Evolutionary conservation across 2,113 vertebrate genomes (phyloP), one percentile per base, ranked within the genome.

Genomic region (Rhinopomastus cyanomelas): DNA sequence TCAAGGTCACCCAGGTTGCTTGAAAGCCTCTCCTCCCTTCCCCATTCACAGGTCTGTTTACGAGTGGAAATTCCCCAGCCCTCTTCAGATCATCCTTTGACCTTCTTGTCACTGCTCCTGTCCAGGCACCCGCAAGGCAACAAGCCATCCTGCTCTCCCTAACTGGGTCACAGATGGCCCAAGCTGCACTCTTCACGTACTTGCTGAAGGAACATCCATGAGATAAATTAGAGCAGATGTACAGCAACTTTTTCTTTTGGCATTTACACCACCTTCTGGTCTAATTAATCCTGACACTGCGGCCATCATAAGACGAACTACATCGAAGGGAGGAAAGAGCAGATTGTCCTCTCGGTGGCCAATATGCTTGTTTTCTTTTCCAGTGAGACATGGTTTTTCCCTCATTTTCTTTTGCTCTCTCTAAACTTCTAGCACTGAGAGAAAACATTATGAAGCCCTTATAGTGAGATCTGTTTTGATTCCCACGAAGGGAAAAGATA

Each of bases 111-210:
- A 72, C 87, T 59, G 25, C 84, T 93, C 39, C 46, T 65, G 56
- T 71, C 78, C 57, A 39, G 92, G 94, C 85, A 94, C 89, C 92
- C 42, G 7, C 91, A 83, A 93, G 95, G 94, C 93, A 92, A 44
- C 49, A 46, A 81, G 64, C 42, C 56, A 2, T 92, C 92, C 92
- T 93, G 88, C 81, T 96, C 93, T 44, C 61, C 77, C 72, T 97
- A 97, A 97, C 68, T 97, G 96, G 97, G 96, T 96, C 97, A 97
- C 97, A 98, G 97, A 97, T 97, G 97, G 97, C 90, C 90, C 65
- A 90, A 93, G 89, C 91, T 85, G 75, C 95, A 85, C 68, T 96
- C 95, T 87, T 94, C 60, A 39, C 87, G 95, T 88, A 19, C 64
- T 84, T 72, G 30, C 56, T 89, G 82, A 95, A 97, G 94, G 71